Evolutionary conservation across 2,113 vertebrate genomes (phyloP).

Genomic region (Uropsilus gracilis): DNA sequence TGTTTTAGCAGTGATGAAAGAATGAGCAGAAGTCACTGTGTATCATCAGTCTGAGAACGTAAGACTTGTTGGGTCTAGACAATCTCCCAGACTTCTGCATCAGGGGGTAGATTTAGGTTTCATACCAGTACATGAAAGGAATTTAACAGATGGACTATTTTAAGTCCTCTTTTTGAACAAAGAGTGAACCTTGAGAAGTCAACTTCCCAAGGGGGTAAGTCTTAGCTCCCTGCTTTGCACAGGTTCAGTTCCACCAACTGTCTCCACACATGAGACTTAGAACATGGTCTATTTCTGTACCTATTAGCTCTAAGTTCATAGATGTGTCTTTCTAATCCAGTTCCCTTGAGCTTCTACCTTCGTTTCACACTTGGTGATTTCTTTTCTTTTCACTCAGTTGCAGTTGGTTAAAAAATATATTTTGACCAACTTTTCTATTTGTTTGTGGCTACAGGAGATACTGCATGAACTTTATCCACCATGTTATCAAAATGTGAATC

Average conservation of each 20-base stretch:
- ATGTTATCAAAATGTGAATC: background rate
- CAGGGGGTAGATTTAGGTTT: background rate
- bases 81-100: background rate
- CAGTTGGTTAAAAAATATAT: background rate
- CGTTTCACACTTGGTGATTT: background rate
- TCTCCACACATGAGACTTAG: background rate
- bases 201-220: background rate
- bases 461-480: background rate
- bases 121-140: background rate
- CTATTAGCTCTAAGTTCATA: background rate
- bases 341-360: background rate
- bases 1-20: background rate
- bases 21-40: background rate
- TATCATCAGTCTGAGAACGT: background rate
- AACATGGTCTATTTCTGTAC: background rate
- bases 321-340: background rate
- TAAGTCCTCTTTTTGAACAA: background rate
- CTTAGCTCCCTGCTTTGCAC: background rate
- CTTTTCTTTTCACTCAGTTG: background rate
- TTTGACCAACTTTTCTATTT: conserved; percentile 2
- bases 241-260: no score
- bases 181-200: background rate
- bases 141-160: background rate
- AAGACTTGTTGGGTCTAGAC: background rate
- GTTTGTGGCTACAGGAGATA: background rate